Conservation (phyloP, 2,888 invertebrate genomes). For the Pandemis cinnamomeana region DNA sequence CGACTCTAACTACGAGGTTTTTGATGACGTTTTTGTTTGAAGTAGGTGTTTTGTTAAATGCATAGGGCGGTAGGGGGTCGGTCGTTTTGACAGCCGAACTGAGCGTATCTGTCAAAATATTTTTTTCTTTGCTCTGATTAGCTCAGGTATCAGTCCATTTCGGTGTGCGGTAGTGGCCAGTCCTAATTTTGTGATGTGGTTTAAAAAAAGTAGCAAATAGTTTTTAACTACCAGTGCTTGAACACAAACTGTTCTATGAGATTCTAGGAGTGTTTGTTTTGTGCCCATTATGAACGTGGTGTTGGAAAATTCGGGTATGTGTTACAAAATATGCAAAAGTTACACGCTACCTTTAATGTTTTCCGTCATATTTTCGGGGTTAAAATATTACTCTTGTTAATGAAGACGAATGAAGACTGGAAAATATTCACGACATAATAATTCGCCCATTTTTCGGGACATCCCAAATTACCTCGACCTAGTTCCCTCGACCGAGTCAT, state of each 20-base stretch:
- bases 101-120: constrained; percentile 74
- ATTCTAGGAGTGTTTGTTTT: not conserved
- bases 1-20: constrained; percentile 13
- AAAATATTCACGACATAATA: constrained; percentile 17
- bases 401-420: constrained; percentile 24
- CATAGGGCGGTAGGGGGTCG: constrained; percentile 69
- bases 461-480: constrained; percentile 20
- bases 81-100: constrained; percentile 67
- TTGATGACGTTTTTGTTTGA: constrained; percentile 8
- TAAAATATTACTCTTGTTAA: constrained; percentile 2
- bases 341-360: no score
- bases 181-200: constrained; percentile 53
- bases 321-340: not conserved
- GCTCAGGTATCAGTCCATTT: constrained; percentile 73
- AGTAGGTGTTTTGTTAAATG: constrained; percentile 45
- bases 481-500: constrained; percentile 12
- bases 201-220: constrained; percentile 5
- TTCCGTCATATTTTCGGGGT: not conserved
- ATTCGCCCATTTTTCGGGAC: constrained; percentile 26
- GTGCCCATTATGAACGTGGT: constrained; percentile 11
- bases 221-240: not conserved
- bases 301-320: constrained; percentile 17
- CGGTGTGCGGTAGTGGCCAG: constrained; percentile 59
- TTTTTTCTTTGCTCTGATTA: constrained; percentile 59
- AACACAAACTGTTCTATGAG: not conserved